A percentile compares a stretch with the other conserved stretches of the same genome.
Conservation (phyloP, 2,888 invertebrate genomes). For the Pecten maximus region DNA sequence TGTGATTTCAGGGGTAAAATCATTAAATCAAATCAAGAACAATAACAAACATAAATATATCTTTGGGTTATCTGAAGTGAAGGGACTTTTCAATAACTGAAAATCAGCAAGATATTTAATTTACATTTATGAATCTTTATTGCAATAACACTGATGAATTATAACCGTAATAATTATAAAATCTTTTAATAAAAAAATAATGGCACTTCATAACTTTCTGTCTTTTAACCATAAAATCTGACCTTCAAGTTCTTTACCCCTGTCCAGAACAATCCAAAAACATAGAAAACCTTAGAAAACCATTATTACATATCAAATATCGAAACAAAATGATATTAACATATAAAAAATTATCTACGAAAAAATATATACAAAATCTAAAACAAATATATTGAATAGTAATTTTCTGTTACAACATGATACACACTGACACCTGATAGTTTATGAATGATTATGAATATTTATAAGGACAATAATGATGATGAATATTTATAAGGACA, state of each 20-base stretch:
- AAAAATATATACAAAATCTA: slow-evolving; percentile 21
- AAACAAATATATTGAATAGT: background rate
- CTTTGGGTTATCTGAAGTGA: background rate
- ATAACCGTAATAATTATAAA: too few relatives aligned
- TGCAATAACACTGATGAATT: too few relatives aligned
- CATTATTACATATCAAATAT: background rate
- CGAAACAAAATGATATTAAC: background rate
- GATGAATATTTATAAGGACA: background rate
- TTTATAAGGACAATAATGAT: background rate
- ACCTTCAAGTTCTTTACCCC: background rate
- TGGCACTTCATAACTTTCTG: background rate
- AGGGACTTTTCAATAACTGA: background rate
- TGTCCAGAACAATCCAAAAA: background rate
- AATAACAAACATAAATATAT: background rate
- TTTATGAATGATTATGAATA: background rate
- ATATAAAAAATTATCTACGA: slow-evolving; percentile 6
- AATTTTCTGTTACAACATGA: background rate
- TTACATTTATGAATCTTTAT: too few relatives aligned
- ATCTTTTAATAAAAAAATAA: background rate
- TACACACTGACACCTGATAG: background rate
- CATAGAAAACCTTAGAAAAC: background rate
- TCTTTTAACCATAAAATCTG: background rate
- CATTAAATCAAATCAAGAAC: background rate
- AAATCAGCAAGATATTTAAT: background rate
- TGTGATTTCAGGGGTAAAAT: background rate